These are phyloP conservation scores for Callosobruchus maculatus DNA, from an alignment of 2,888 invertebrate genomes.

Conservation along the genomic window DNA sequence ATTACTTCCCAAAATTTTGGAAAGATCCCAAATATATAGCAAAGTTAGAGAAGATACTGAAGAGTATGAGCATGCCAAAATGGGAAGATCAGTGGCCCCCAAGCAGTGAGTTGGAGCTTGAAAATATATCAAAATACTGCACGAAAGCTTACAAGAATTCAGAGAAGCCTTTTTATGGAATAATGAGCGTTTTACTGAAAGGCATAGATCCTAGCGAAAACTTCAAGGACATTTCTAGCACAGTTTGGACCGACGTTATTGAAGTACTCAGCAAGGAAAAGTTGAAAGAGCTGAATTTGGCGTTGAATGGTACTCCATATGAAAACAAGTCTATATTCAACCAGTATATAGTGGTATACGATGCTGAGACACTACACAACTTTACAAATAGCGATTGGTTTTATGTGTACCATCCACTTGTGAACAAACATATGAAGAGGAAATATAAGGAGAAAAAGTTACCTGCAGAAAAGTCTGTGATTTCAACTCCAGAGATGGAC, in stretches of 20 bases:
- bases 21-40: conserved; percentile 53
- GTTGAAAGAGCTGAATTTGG: conserved; percentile 48
- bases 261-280: conserved; percentile 57
- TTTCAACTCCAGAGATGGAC: conserved; percentile 8
- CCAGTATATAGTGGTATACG: conserved; percentile 54
- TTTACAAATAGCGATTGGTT: conserved; percentile 60
- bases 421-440: conserved; percentile 43
- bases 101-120: conserved; percentile 46
- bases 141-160: conserved; percentile 51
- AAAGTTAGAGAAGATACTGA: conserved; percentile 54
- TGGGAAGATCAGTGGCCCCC: conserved; percentile 51
- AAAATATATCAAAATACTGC: conserved; percentile 53
- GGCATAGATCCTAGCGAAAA: conserved; percentile 42
- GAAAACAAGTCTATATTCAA: conserved; percentile 35
- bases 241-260: conserved; percentile 55
- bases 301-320: conserved; percentile 32
- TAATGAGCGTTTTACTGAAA: conserved; percentile 44
- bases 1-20: conserved; percentile 64
- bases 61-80: conserved; percentile 55
- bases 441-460: conserved; percentile 25
- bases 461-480: conserved; percentile 14
- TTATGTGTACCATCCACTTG: conserved; percentile 48
- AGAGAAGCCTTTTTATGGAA: conserved; percentile 52
- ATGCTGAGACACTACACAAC: conserved; percentile 52
- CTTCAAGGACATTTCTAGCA: conserved; percentile 49